phyloP scores from a whole-genome alignment of 2,888 invertebrate genomes.

The Tiliacea aurago region DNA sequence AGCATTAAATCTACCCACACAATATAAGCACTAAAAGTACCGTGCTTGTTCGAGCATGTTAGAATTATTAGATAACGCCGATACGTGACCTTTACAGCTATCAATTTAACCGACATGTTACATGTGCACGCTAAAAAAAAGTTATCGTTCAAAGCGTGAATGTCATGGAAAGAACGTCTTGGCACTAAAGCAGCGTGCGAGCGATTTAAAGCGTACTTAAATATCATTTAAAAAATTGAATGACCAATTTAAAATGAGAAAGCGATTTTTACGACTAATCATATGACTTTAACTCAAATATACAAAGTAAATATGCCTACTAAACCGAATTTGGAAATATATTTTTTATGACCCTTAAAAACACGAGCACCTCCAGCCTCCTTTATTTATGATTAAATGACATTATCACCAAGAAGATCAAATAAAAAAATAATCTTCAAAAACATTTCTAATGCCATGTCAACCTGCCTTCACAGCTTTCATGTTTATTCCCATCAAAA shows the following conservation, averaged over 20 bases:
- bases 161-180: constrained; percentile 20
- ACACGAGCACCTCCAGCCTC: neutral
- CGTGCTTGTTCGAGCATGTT: constrained; percentile 16
- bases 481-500: constrained; percentile 30
- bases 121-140: constrained; percentile 43
- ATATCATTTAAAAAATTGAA: too few relatives aligned
- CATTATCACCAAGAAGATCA: constrained; percentile 12
- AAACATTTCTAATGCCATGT: constrained; percentile 14
- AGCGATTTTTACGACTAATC: too few relatives aligned
- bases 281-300: neutral
- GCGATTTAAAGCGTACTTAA: neutral
- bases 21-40: constrained; percentile 19
- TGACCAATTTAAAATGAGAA: too few relatives aligned
- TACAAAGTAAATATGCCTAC: neutral
- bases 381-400: constrained; percentile 4
- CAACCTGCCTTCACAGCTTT: constrained; percentile 1
- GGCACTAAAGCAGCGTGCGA: neutral
- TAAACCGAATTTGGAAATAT: neutral
- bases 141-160: constrained; percentile 31
- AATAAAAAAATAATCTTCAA: neutral
- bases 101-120: constrained; percentile 44
- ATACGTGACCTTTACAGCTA: constrained; percentile 58
- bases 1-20: constrained; percentile 8
- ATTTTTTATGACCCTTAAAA: neutral
- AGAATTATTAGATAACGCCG: constrained; percentile 43